Evolutionary conservation across 2,888 invertebrate species (phyloP).

Genomic region (Synergus gifuensis): DNA sequence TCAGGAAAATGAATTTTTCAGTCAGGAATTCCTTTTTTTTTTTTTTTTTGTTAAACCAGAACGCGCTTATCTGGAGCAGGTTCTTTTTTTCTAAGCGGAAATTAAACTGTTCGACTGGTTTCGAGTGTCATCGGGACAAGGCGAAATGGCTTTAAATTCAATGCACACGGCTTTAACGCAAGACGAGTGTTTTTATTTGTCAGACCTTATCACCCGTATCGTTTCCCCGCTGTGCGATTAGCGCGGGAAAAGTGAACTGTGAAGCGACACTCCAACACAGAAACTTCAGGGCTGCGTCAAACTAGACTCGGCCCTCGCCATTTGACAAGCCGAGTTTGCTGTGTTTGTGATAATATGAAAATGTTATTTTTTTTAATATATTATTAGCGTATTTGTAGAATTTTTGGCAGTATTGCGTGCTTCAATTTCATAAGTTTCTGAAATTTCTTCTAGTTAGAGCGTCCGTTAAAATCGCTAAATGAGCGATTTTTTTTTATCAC

Average conservation of each 20-base stretch:
- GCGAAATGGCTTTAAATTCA: constrained; percentile 17
- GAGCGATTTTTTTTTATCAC: background rate
- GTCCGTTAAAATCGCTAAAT: background rate
- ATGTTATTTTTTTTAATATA: too few relatives aligned
- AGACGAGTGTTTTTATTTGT: constrained; percentile 12
- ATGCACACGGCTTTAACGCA: constrained; percentile 1
- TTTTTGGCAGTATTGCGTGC: background rate
- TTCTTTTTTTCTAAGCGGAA: constrained; percentile 12
- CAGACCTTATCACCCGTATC: constrained; percentile 23
- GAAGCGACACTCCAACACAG: background rate
- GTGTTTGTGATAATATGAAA: background rate
- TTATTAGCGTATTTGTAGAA: background rate
- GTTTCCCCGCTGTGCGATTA: constrained; percentile 4
- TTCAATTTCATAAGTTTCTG: background rate
- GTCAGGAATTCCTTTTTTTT: background rate
- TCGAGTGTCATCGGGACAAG: constrained; percentile 39
- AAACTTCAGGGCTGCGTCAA: constrained; percentile 9
- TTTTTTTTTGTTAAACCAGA: background rate
- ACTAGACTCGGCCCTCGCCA: background rate
- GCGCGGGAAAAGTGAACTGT: constrained; percentile 11
- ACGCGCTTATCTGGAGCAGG: background rate
- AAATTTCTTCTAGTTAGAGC: background rate
- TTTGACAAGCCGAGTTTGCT: background rate
- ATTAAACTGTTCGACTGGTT: constrained; percentile 7
- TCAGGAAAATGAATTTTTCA: background rate